Evolutionary conservation across 2,888 invertebrate genomes (phyloP), one percentile per base, ranked within the genome.

Genomic region (Scaptomyza tumidula): DNA sequence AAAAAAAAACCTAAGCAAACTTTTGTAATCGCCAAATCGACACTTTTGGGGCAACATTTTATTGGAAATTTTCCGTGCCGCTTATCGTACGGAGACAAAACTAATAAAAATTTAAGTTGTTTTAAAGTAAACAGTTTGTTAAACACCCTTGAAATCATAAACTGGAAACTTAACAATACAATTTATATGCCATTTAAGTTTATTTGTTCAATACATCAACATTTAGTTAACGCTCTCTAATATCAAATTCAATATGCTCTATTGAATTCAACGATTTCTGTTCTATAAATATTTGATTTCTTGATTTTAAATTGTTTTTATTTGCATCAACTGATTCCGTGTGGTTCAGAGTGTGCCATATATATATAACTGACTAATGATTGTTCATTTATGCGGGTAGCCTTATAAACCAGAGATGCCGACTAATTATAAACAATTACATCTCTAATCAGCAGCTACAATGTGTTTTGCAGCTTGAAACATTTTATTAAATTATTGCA

Each of bases 1-100:
- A n/a, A 24, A 24, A 24, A 24, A 24, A 24, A 3, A 3, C 24
- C 3, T 24, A 24, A 24, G 24, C 9, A 33, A 10, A 29, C 29
- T 6, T 0, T 29, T 33, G 3, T 33, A 70, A 57, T 49, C 62
- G 49, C 3, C 33, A 58, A 24, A 16, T 37, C 10, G 29, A 44
- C 43, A 56, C 31, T 70, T 37, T 31, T 61, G 16, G 9, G 16
- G 19, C 33, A 57, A 52, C 41, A n/a, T n/a, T 71, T 60, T 43
- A 54, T 64, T 71, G 56, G 46, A 43, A 52, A 61, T 49, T 63
- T 73, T 69, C 45, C 62, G 55, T 53, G 19, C 31, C 9, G 24
- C 27, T 53, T 41, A 41, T 50, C 61, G 14, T 16, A 14, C 10
- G 9, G 10, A 29, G 19, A 19, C 33, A 31, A 3, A 29, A 9